These are phyloP conservation scores for Threskiornis aethiopicus DNA, from an alignment of 2,797 vertebrate species.

Conservation along the genomic window DNA sequence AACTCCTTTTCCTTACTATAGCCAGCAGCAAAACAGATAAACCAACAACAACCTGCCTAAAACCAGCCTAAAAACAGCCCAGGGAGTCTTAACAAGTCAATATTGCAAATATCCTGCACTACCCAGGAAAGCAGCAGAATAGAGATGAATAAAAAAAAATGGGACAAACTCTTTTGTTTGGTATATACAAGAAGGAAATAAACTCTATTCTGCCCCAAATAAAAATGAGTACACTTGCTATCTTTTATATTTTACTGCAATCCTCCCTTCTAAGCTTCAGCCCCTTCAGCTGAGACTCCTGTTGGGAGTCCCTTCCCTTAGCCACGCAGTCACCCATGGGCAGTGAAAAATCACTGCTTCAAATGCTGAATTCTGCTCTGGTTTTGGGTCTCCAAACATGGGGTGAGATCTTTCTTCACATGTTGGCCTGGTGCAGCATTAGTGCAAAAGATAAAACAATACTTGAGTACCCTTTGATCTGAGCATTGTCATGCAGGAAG, in stretches of 20 bases:
- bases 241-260: not conserved
- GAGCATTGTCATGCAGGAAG: not conserved
- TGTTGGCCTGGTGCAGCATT: not conserved
- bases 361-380: not conserved
- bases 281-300: not conserved
- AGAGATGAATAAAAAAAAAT: not conserved
- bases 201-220: not conserved
- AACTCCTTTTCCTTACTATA: not conserved
- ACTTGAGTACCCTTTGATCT: not conserved
- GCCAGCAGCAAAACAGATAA: not conserved
- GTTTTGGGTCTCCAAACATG: not conserved
- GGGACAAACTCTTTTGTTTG: not conserved
- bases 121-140: not conserved
- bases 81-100: not conserved
- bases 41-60: not conserved
- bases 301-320: not conserved
- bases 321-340: too few species aligned
- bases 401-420: not conserved
- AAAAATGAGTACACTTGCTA: not conserved
- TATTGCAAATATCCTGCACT: not conserved
- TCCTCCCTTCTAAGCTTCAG: not conserved
- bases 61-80: not conserved
- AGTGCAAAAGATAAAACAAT: not conserved
- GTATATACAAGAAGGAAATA: not conserved
- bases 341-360: not conserved